These are phyloP conservation scores for Neoseiulus cucumeris DNA, from an alignment of 1,140 invertebrate species.

Conservation along the genomic window DNA sequence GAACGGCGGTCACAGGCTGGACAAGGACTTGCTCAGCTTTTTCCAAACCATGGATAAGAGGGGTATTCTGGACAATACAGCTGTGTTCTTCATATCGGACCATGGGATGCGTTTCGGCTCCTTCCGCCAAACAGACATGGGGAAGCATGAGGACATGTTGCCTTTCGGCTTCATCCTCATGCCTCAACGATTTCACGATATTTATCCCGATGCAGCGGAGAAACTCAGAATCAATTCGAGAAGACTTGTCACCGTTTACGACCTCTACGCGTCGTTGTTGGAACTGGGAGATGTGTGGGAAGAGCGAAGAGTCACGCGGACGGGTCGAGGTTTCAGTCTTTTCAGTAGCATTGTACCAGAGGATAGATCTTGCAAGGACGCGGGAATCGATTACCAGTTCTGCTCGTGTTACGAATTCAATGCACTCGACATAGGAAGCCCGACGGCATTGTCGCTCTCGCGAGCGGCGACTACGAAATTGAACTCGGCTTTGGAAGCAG, in stretches of 20 bases:
- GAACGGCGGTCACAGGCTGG: conserved; percentile 23
- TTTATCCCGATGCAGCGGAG: background rate
- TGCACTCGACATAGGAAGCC: too few species aligned
- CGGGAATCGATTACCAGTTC: conserved; percentile 27
- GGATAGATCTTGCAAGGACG: conserved; percentile 26
- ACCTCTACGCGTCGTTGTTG: background rate
- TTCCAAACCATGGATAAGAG: conserved; percentile 23
- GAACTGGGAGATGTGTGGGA: background rate
- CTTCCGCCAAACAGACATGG: background rate
- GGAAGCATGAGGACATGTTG: background rate
- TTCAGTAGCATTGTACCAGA: conserved; percentile 34
- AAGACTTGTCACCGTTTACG: background rate
- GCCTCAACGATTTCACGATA: background rate
- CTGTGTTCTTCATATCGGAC: conserved; percentile 43
- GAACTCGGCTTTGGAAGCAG: too few species aligned
- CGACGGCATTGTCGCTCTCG: too few species aligned
- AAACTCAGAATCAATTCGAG: background rate
- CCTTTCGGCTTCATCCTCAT: background rate
- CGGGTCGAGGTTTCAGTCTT: background rate
- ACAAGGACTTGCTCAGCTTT: conserved; percentile 25
- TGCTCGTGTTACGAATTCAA: too few species aligned
- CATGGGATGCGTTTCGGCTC: background rate
- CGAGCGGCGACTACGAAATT: too few species aligned
- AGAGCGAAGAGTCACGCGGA: background rate
- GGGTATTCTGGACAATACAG: conserved; percentile 30